Conservation (phyloP, 2,113 vertebrate genomes). For the Aldabrachelys gigantea region DNA sequence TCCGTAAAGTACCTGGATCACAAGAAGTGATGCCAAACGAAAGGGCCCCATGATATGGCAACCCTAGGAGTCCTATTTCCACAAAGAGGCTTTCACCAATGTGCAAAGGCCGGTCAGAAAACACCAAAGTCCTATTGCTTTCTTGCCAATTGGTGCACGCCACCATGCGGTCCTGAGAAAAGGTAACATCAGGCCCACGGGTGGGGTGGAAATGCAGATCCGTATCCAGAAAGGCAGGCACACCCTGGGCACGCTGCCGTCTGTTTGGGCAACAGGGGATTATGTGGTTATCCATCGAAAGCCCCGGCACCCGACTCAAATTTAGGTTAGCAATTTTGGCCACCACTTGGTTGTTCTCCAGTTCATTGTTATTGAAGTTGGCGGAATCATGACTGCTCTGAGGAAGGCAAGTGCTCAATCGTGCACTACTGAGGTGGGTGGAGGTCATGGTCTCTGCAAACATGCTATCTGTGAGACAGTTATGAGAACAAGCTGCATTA, state of each 20-base stretch:
- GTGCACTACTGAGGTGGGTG: constrained; percentile 88
- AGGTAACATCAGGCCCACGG: constrained; percentile 90
- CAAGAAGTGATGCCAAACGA: constrained; percentile 96
- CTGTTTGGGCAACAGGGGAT: constrained; percentile 88
- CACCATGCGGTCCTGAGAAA: constrained; percentile 91
- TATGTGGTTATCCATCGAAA: constrained; percentile 82
- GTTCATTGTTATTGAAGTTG: constrained; percentile 98
- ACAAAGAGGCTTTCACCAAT: constrained; percentile 92
- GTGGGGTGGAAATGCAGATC: constrained; percentile 94
- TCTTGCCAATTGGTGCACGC: constrained; percentile 94
- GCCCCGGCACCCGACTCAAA: constrained; percentile 80
- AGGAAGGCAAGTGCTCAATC: constrained; percentile 93
- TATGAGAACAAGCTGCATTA: background rate
- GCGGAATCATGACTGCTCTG: constrained; percentile 96
- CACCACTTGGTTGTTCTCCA: constrained; percentile 95
- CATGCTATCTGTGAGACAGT: constrained; percentile 87
- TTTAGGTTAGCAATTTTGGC: constrained; percentile 95
- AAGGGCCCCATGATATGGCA: constrained; percentile 91
- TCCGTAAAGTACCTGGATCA: constrained; percentile 91
- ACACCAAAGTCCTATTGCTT: constrained; percentile 93
- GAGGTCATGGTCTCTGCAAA: constrained; percentile 95
- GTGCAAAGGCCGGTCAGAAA: constrained; percentile 92
- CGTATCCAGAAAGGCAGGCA: constrained; percentile 87
- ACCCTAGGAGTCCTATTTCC: constrained; percentile 91
- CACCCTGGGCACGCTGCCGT: constrained; percentile 76